phyloP scores from a whole-genome alignment of 1,140 invertebrate genomes.

The Lamellibrachia luymesi region DNA sequence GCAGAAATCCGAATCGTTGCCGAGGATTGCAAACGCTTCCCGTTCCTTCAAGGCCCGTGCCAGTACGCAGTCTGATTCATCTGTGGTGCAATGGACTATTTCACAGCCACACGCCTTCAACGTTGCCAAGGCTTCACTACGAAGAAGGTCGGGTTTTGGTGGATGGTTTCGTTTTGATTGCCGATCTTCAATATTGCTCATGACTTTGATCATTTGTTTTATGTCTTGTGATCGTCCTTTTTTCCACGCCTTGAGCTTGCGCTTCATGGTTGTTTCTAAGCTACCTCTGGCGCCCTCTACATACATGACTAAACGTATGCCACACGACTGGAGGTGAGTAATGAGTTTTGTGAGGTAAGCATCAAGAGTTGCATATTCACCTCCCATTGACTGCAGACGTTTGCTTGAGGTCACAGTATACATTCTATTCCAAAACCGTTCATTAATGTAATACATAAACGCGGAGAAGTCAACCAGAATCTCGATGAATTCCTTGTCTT shows the following conservation, averaged over 20 bases:
- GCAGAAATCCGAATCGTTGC: constrained; percentile 53
- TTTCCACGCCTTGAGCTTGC: constrained; percentile 48
- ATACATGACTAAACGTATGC: constrained; percentile 45
- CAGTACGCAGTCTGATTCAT: constrained; percentile 47
- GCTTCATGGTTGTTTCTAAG: constrained; percentile 32
- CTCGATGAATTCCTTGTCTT: constrained; percentile 41
- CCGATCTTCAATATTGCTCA: constrained; percentile 37
- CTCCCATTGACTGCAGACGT: constrained; percentile 42
- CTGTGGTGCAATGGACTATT: constrained; percentile 36
- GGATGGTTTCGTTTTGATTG: constrained; percentile 31
- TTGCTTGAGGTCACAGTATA: constrained; percentile 34
- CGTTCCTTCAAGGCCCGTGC: constrained; percentile 40
- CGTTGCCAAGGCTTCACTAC: constrained; percentile 39
- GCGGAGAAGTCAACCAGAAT: constrained; percentile 49
- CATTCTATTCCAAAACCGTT: constrained; percentile 40
- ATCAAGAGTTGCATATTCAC: constrained; percentile 44
- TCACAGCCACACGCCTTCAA: constrained; percentile 43
- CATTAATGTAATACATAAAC: constrained; percentile 40
- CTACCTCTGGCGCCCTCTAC: constrained; percentile 47
- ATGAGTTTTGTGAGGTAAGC: constrained; percentile 44
- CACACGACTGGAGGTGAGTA: constrained; percentile 37
- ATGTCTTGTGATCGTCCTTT: constrained; percentile 38
- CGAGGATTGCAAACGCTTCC: constrained; percentile 47
- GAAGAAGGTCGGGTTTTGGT: constrained; percentile 37
- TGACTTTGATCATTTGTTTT: constrained; percentile 34